These are phyloP conservation scores for Arion vulgaris DNA, from an alignment of 1,140 invertebrate species.

Conservation along the genomic window DNA sequence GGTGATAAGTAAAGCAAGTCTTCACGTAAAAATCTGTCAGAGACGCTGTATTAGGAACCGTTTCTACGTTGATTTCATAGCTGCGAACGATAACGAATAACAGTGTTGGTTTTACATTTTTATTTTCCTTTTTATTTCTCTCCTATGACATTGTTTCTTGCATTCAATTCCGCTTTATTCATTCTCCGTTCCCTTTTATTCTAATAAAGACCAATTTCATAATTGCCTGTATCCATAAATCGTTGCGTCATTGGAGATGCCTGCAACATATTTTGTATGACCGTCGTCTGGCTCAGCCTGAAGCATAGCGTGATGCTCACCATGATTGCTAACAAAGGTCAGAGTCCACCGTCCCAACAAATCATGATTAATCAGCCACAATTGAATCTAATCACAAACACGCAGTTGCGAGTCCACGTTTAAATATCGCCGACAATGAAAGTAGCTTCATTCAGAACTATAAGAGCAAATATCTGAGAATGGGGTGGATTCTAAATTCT, in stretches of 20 bases:
- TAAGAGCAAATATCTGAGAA: too few relatives aligned
- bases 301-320: neutral
- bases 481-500: too few relatives aligned
- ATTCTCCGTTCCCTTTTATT: neutral
- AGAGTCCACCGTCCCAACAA: slow-evolving; percentile 1
- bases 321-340: slow-evolving; percentile 23
- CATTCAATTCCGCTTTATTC: neutral
- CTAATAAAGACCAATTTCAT: neutral
- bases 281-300: neutral
- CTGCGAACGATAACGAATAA: too few relatives aligned
- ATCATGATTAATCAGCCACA: slow-evolving; percentile 17
- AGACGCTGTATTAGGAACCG: too few relatives aligned
- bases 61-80: too few relatives aligned
- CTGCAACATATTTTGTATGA: neutral
- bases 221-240: neutral
- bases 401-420: slow-evolving; percentile 8
- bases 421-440: neutral
- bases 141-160: too few relatives aligned
- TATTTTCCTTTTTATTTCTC: too few relatives aligned
- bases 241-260: neutral
- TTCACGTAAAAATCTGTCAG: too few relatives aligned
- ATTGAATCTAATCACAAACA: slow-evolving; percentile 22
- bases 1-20: too few relatives aligned
- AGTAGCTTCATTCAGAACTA: neutral
- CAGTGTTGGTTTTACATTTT: too few relatives aligned